Evolutionary conservation across 2,113 vertebrate genomes (phyloP), one percentile per base, ranked within the genome.

Genomic region (Myrmecophaga tridactyla): DNA sequence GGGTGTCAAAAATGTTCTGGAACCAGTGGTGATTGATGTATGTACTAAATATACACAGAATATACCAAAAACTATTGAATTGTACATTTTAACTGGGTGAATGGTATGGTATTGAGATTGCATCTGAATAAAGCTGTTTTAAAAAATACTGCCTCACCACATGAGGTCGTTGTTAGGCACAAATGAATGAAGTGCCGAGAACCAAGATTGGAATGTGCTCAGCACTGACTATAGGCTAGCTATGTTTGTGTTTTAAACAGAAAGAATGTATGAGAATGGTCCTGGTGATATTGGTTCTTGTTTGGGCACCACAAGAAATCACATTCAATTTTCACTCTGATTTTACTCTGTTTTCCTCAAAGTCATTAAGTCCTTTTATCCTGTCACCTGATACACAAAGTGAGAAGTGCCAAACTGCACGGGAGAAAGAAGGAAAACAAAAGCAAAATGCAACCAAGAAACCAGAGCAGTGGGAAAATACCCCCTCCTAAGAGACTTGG

Each of bases 311-410:
- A 70, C 36, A 93, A 91, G 80, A 78, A 92, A 89, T 92, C 62
- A 43, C 58, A 87, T 92, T 89, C 83, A 86, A 76, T 92, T 92
- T 89, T 94, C 84, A 93, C 70, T 93, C 62, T 69, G 73, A 95
- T 93, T 97, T 86, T 53, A 58, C 43, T 70, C 36, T 53, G 10
- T 77, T 87, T 97, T 96, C 86, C 63, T 83, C 69, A 80, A 90
- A 86, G 34, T 81, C 4, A 0, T 96, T 94, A 96, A 90, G 34
- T 88, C 21, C 29, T 34, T 20, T 86, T 51, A 83, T 86, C 27
- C 63, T 94, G 46, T 83, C 75, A 67, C 83, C 62, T 75, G 23
- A 86, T 92, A 82, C 27, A 82, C 72, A 81, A 80, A 83, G 20
- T 39, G 34, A 89, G 69, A 86, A 70, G 48, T 77, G 48, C 13